Percentiles rank a stretch among this genome's conserved stretches.
These are phyloP conservation scores for Erythrolamprus reginae DNA, from an alignment of 2,113 vertebrate species.

Conservation along the genomic window DNA sequence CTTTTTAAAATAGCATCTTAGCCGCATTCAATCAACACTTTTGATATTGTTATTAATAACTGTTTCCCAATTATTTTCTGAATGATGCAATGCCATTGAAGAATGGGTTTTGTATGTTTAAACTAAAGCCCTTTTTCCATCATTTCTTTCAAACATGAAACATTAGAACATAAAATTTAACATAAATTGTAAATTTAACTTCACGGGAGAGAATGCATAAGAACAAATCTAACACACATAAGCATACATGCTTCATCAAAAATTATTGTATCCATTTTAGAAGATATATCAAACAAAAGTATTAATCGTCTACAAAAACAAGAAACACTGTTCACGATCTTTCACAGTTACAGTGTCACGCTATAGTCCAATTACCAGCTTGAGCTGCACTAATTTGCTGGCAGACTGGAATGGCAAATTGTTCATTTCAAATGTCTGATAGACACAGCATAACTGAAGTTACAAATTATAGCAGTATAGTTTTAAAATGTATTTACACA, in stretches of 20 bases:
- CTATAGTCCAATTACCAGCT: slow-evolving; percentile 55
- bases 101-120: not conserved
- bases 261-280: slow-evolving; percentile 40
- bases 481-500: slow-evolving; percentile 40
- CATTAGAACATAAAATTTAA: slow-evolving; percentile 35
- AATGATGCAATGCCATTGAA: slow-evolving; percentile 3
- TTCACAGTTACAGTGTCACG: slow-evolving; percentile 30
- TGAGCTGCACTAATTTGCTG: slow-evolving; percentile 26
- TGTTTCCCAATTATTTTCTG: slow-evolving; percentile 33
- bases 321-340: slow-evolving; percentile 46
- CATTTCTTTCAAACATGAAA: slow-evolving; percentile 6
- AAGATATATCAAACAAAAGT: slow-evolving; percentile 54
- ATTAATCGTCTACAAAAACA: slow-evolving; percentile 48
- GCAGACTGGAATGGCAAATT: slow-evolving; percentile 47
- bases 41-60: not conserved
- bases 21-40: not conserved
- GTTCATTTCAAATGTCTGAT: slow-evolving; percentile 45
- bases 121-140: not conserved
- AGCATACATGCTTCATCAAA: slow-evolving; percentile 35
- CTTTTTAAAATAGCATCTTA: not conserved
- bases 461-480: slow-evolving; percentile 15
- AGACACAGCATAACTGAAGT: slow-evolving; percentile 32
- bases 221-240: slow-evolving; percentile 7
- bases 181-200: slow-evolving; percentile 27
- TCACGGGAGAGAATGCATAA: slow-evolving; percentile 34